A percentile compares a stretch with the other conserved stretches of the same genome.
phyloP scores from a whole-genome alignment of 2,113 vertebrate species.

The Hystrix cristata region DNA sequence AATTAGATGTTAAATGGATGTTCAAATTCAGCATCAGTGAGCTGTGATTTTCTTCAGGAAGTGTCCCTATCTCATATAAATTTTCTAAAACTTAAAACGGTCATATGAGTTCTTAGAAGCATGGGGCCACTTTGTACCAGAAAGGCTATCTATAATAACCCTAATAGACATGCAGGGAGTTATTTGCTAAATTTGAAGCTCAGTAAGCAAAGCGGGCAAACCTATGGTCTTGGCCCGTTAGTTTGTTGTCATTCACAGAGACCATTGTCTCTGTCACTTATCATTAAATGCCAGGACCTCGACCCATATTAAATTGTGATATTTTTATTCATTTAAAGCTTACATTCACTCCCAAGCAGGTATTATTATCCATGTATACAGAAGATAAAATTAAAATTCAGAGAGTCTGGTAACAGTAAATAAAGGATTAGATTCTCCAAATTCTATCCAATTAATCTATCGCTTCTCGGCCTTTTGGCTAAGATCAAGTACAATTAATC shows the following conservation, averaged over 20 bases:
- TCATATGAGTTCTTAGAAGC: constrained; percentile 68
- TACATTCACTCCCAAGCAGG: background rate
- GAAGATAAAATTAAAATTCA: constrained; percentile 1
- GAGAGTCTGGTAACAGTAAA: background rate
- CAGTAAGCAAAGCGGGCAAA: constrained; percentile 52
- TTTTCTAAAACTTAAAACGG: constrained; percentile 82
- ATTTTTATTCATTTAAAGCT: constrained; percentile 17
- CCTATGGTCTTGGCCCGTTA: constrained; percentile 52
- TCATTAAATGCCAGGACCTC: constrained; percentile 68
- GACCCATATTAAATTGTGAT: constrained; percentile 48
- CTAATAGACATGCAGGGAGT: background rate
- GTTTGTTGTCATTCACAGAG: constrained; percentile 63
- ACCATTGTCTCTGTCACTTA: constrained; percentile 63
- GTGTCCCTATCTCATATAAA: constrained; percentile 85
- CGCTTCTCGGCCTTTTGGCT: too few species aligned
- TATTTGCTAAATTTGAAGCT: constrained; percentile 53
- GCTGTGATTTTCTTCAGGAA: constrained; percentile 85
- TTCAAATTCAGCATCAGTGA: constrained; percentile 88
- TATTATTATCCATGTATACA: background rate
- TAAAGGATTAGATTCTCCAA: background rate
- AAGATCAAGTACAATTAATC: background rate
- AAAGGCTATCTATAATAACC: constrained; percentile 71
- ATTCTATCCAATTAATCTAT: background rate
- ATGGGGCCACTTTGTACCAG: constrained; percentile 60
- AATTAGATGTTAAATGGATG: constrained; percentile 89